Percentiles rank a stretch among this genome's conserved stretches.
phyloP scores from a whole-genome alignment of 30 jellyfish, hydroid and myxozoan genomes.

The Chrysaora quinquecirrha region DNA sequence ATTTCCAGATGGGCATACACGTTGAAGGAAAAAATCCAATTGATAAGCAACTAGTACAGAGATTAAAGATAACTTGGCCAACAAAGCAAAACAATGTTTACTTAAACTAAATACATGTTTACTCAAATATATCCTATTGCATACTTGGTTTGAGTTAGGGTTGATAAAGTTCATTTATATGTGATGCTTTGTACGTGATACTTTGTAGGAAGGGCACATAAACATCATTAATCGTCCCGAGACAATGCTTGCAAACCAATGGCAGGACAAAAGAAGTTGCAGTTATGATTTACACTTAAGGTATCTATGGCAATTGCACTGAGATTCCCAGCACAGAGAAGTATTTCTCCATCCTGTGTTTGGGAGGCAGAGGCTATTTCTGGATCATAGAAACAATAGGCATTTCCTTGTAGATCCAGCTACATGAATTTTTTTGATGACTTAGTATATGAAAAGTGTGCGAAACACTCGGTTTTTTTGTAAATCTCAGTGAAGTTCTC shows the following conservation, averaged over 20 bases:
- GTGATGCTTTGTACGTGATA: too few relatives aligned
- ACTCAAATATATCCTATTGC: background rate
- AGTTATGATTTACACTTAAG: background rate
- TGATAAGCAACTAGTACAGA: too few relatives aligned
- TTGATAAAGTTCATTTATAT: too few relatives aligned
- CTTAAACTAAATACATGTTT: too few relatives aligned
- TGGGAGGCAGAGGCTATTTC: background rate
- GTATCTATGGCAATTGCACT: background rate
- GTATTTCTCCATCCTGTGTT: background rate
- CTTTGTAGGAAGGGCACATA: too few relatives aligned
- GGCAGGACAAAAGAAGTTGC: too few relatives aligned
- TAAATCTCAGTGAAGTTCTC: background rate
- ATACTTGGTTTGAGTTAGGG: too few relatives aligned
- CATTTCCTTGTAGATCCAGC: slow-evolving; percentile 16
- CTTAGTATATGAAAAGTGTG: background rate
- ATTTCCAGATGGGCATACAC: slow-evolving; percentile 3
- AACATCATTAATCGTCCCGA: too few relatives aligned
- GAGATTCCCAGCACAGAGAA: background rate
- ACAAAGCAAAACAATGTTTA: background rate
- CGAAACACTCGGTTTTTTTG: slow-evolving; percentile 2
- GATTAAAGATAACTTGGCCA: background rate
- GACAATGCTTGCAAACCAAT: too few relatives aligned
- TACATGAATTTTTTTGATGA: slow-evolving; percentile 1
- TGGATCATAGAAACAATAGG: background rate
- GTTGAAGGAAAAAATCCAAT: too few relatives aligned